These are phyloP conservation scores for Tuberolachnus salignus DNA, from an alignment of 2,888 invertebrate species.

Conservation along the genomic window DNA sequence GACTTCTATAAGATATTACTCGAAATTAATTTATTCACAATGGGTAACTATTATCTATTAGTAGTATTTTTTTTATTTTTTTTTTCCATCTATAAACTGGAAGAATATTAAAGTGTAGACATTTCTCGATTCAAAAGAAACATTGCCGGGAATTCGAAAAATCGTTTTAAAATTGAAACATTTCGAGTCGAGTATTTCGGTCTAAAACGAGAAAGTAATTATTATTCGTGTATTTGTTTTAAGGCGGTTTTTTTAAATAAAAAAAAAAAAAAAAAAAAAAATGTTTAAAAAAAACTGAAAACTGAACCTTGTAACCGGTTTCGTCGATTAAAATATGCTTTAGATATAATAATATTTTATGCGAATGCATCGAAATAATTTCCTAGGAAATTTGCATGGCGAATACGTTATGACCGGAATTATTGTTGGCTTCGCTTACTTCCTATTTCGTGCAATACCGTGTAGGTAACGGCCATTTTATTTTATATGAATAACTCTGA, in stretches of 20 bases:
- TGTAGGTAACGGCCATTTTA: background rate
- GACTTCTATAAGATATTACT: no score
- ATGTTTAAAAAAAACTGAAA: background rate
- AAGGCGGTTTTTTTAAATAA: no score
- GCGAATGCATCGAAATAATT: constrained; percentile 31
- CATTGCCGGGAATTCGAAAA: no score
- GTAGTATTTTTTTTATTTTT: no score
- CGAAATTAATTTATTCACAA: no score
- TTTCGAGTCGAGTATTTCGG: background rate
- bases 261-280: background rate
- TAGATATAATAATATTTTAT: background rate
- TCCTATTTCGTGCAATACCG: constrained; percentile 39
- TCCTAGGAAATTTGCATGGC: constrained; percentile 47
- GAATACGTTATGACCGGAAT: constrained; percentile 37
- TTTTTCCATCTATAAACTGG: no score
- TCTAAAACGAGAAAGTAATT: background rate
- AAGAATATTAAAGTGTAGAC: no score
- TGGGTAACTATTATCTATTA: no score
- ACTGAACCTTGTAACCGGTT: constrained; percentile 46
- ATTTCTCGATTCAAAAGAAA: no score
- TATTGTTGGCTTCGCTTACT: constrained; percentile 3
- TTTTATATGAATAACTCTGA: background rate
- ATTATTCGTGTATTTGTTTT: no score
- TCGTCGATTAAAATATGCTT: constrained; percentile 30
- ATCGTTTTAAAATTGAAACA: background rate